Base-by-base conservation (phyloP, 2,888 invertebrate genomes). In the Scaptomyza caliginosa region DNA sequence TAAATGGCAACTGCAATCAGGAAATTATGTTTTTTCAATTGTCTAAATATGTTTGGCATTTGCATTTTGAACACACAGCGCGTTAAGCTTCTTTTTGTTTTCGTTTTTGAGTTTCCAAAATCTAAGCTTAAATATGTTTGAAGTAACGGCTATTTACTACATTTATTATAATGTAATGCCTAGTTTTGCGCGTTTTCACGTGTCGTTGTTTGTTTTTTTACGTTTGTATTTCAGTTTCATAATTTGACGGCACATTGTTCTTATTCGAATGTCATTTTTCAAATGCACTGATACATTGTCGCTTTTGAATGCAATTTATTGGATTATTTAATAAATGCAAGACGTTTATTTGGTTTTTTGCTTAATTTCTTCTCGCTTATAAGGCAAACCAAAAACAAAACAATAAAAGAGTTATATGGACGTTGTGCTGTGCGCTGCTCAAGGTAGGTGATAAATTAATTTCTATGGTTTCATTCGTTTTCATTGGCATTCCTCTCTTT, bases 401-500 rank as follows among this genome's bases (percentile, higher is more conserved):
- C 67, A 64, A 79, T 67, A 60, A 66, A 77, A 83, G 74, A 84
- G 67, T 81, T 81, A 70, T 74, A 75, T 65, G 51, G 67, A 65
- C 84, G 66, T 67, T 67, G 46, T 71, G 54, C 69, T 80, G 65
- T 72, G 82, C 67, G 78, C 73, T 76, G 58, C 72, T 77, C 77
- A 75, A 84, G 77, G 82, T 81, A 19, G 28, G 82, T 86, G 86
- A 88, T 89, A 86, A 77, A 82, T 84, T 74, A 57, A 77, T 74
- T 88, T 82, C 63, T 89, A 89, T 52, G 88, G 88, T 77, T 88
- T 88, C 89, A 74, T 86, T 82, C 68, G 72, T 56, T 82, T 80
- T 86, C 84, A 86, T 86, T 81, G 80, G 74, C 83, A 87, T 77
- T 85, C 67, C 62, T 75, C 74, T 64, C 57, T 77, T 59, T 77